phyloP scores from a whole-genome alignment of 2,888 invertebrate species.

The Napeogenes sylphis region DNA sequence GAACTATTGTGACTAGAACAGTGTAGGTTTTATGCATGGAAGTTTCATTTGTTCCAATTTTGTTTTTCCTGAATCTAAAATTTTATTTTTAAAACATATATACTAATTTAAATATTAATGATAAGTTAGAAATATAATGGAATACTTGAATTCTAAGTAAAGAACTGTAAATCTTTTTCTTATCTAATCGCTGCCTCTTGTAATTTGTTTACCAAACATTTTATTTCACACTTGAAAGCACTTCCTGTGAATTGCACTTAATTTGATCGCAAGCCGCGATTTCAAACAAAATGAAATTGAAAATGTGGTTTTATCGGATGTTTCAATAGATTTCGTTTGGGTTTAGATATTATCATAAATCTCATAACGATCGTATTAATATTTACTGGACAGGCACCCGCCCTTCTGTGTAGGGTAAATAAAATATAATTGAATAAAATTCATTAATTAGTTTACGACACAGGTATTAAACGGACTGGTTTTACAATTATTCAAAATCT shows the following conservation, averaged over 20 bases:
- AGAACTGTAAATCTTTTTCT: too few relatives aligned
- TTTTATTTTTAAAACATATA: too few relatives aligned
- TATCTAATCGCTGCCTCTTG: conserved; percentile 11
- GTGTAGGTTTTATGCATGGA: too few relatives aligned
- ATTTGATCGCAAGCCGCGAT: conserved; percentile 38
- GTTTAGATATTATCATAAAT: conserved; percentile 12
- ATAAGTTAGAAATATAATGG: too few relatives aligned
- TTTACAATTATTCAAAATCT: too few relatives aligned
- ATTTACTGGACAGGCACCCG: neutral
- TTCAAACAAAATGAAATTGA: conserved; percentile 38
- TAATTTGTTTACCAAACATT: conserved; percentile 27
- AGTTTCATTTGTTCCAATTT: too few relatives aligned
- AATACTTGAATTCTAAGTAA: too few relatives aligned
- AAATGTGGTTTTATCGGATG: conserved; percentile 37
- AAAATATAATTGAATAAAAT: neutral
- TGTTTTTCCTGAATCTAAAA: too few relatives aligned
- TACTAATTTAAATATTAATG: too few relatives aligned
- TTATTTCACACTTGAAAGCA: conserved; percentile 34
- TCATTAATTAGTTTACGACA: too few relatives aligned
- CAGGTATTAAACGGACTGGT: too few relatives aligned
- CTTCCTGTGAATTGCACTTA: conserved; percentile 37
- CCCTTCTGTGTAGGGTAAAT: neutral
- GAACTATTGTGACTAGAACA: too few relatives aligned
- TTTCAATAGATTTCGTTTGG: conserved; percentile 26
- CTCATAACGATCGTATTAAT: neutral